phyloP scores from a whole-genome alignment of 1,140 invertebrate genomes.

The Pararge aegeria region DNA sequence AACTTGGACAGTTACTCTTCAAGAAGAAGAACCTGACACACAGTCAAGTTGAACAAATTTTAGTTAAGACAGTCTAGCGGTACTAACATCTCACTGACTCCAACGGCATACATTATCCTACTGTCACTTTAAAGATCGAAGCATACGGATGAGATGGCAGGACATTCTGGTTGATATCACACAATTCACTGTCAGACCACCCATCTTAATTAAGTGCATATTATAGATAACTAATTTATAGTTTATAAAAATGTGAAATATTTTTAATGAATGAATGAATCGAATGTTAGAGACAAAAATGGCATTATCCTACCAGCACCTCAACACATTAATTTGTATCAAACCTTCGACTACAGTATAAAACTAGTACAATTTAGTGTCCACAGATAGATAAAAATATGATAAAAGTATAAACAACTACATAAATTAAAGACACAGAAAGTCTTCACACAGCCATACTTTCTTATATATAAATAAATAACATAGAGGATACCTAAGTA shows the following conservation, averaged over 20 bases:
- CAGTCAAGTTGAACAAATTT: too few species aligned
- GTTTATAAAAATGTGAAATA: conserved; percentile 45
- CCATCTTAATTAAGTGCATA: conserved; percentile 21
- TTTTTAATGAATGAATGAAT: conserved; percentile 22
- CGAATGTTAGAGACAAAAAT: conserved; percentile 17
- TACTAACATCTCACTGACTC: not conserved
- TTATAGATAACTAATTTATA: conserved; percentile 14
- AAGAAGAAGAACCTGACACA: too few species aligned
- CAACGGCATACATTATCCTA: not conserved
- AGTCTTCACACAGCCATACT: conserved; percentile 59
- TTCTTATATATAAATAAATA: conserved; percentile 58
- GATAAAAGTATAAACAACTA: conserved; percentile 39
- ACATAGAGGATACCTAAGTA: conserved; percentile 41
- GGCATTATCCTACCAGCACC: conserved; percentile 54
- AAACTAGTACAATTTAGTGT: conserved; percentile 8
- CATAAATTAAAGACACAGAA: conserved; percentile 47
- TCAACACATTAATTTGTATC: conserved; percentile 48
- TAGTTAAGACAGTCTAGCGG: too few species aligned
- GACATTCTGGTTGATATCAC: not conserved
- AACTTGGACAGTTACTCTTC: too few species aligned
- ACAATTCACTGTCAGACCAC: not conserved
- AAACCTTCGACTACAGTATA: conserved; percentile 26
- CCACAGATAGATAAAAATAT: conserved; percentile 31
- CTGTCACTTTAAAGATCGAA: not conserved
- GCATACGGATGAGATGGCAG: conserved; percentile 4